Base-by-base conservation (phyloP, 2,888 invertebrate species). In the Prosopocoilus inquinatus region DNA sequence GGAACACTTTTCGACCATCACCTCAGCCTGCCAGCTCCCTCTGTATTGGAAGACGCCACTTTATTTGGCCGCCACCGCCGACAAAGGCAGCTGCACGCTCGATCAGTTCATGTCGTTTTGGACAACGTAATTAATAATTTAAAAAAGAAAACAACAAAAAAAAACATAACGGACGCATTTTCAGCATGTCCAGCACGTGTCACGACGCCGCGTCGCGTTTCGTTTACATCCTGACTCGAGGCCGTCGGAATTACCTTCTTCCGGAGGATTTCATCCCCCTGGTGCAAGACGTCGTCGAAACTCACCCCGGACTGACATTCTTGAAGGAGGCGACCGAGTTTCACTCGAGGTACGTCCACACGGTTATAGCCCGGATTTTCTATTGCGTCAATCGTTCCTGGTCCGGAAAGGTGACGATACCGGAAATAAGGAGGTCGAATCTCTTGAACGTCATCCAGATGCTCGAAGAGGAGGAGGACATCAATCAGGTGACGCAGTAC, bases 41-140 rank as follows among this genome's bases (percentile, higher is more conserved):
- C 83, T 96, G 53, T 99, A 97, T 80, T 98, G 97, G 97, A 97
- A 98, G 76, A 89, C 91, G 75, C 92, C 96, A n/a, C 81, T 99
- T 58, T 96, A 94, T 81, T 84, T 90, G 61, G 91, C 92, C 48
- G 90, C 91, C 34, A 86, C 93, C 78, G 85, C 90, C 74, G 82
- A 89, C 76, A 80, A 86, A 81, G 74, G 87, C 78, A 70, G 84
- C 81, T 79, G 86, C 79, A 82, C 80, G 47, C 86, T 95, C 59
- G 93, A 94, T 66, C 86, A 88, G 69, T 94, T 95, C 76, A 85
- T 94, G 61, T 90, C 90, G 68, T 94, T 91, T 78, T 96, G 95
- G 95, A 90, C 89, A 82, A 90, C 90, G 95, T 96, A 79, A 86
- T 87, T 81, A 32, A 2, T 38, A 15, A 7, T 34, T 34, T 34